Base-by-base conservation (phyloP, 30 jellyfish, hydroid and myxozoan species). In the Clytia hemisphaerica region DNA sequence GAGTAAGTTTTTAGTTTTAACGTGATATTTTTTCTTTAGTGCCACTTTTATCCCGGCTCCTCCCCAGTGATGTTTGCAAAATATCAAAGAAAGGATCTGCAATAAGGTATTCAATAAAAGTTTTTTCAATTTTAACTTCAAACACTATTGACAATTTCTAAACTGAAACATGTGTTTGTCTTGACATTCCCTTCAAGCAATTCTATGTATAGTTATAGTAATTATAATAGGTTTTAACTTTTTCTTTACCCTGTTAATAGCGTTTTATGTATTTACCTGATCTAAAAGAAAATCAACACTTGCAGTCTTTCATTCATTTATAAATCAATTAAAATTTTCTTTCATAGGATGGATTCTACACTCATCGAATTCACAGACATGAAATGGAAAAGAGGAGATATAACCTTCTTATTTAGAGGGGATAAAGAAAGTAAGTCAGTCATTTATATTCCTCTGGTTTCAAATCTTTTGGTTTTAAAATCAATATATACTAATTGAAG, bases 361-460 rank as follows among this genome's bases (percentile, higher is more conserved):
- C 72, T 87, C 1, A 80, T 87, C 27, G 97, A 87, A 54, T 87
- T 87, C 61, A 87, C 83, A 3, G 97, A 87, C 55, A 87, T 79
- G 94, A 87, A 87, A 61, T 87, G 97, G 97, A 94, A 87, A 16
- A 71, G 97, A 46, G 97, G 97, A 19, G 94, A 87, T 45, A 79
- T 87, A 6, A 61, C 92, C 0, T 87, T 87, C 58, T 62, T 87
- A 4, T 87, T 87, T 58, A 73, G 57, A 65, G 97, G 93, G 27
- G 48, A 45, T 37, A 58, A 67, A 1, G 46, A 62, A 50, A 93
- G 97, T 87, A 47, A 45, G 71, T 33, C 42, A 14, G 14, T 10
- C 18, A 28, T 48, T 25, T 38, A 24, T 72, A 9, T 51, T 7
- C 12, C 27, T 10, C 66, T 7, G 22, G 66, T 9, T n/a, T n/a